phyloP scores from a whole-genome alignment of 2,797 vertebrate genomes.

The Hyperoplus immaculatus region DNA sequence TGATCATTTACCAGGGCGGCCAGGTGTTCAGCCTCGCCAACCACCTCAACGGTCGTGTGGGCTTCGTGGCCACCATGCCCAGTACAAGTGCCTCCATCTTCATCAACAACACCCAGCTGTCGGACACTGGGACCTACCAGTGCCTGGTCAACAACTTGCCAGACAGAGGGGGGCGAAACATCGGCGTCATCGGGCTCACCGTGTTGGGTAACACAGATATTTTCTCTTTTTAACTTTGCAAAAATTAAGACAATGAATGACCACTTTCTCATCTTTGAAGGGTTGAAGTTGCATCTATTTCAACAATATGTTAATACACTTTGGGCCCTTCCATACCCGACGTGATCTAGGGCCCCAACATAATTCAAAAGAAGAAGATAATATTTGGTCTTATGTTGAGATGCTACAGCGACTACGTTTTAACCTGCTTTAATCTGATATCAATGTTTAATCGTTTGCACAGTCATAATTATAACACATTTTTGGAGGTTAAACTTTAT shows the following conservation, averaged over 20 bases:
- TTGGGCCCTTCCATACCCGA: background rate
- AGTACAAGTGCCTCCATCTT: slow-evolving; percentile 99
- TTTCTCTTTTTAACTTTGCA: background rate
- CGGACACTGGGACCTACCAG: slow-evolving; percentile 99
- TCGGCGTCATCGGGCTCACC: slow-evolving; percentile 96
- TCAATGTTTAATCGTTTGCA: background rate
- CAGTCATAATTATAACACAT: background rate
- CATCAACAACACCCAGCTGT: slow-evolving; percentile 98
- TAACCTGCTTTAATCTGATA: background rate
- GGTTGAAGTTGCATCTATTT: background rate
- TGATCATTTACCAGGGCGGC: slow-evolving; percentile 97
- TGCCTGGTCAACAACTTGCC: slow-evolving; percentile 99
- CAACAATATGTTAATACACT: background rate
- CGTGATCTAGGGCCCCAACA: background rate
- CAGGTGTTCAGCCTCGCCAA: slow-evolving; percentile 95
- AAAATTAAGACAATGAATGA: background rate
- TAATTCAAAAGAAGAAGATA: background rate
- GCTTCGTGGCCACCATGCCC: slow-evolving; percentile 96
- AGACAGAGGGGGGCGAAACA: slow-evolving; percentile 94
- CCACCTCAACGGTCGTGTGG: slow-evolving; percentile 94
- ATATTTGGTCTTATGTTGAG: background rate
- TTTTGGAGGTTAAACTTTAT: background rate
- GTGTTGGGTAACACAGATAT: slow-evolving; percentile 89
- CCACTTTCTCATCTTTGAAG: background rate
- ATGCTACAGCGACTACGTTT: background rate